Evolutionary conservation across 2,113 vertebrate genomes (phyloP), one percentile per base, ranked within the genome.

Genomic region (Amblyornis subalaris): DNA sequence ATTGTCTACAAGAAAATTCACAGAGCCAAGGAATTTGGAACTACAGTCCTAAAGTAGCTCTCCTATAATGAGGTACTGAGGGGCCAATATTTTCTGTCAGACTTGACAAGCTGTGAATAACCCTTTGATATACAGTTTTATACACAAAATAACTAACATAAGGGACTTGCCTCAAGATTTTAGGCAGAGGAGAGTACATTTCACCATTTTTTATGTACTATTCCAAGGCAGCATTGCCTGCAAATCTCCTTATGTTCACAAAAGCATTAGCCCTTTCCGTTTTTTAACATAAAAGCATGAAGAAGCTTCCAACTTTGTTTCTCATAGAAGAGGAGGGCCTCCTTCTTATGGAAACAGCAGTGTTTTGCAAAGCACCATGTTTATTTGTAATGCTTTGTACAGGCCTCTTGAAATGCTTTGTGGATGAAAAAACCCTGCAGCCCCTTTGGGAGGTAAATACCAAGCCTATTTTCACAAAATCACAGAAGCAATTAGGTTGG

Each of bases 331-430:
- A 28, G 3, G 12, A 40, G 3, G 5, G 17, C 16, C 13, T 28
- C 17, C 42, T 74, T 38, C 55, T 84, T 53, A 11, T 25, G 24
- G 69, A 65, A 55, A 8, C 7, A 91, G 14, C 24, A 48, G 5
- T 1, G 3, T 38, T 74, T 69, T 84, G 44, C 28, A 58, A 74
- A 70, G 40, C 0, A 0, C 4, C 2, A 13, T 3, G 3, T 21
- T 69, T 17, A 42, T 38, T 57, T 93, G 47, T 12, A 81, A 85
- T 15, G 4, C n/a, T 79, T 91, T 65, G 3, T 16, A 33, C 3
- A 11, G 18, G 22, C 22, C 24, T 67, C 69, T 42, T 22, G n/a
- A 70, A 24, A 24, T 22, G 28, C 19, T 64, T 33, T 18, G 67
- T 10, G 44, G 25, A 55, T 9, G 19, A 65, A 64, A 33, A 23